Evolutionary conservation across 2,888 invertebrate species (phyloP), one percentile per base, ranked within the genome.

Genomic region (Cataglyphis rosenhaueri): DNA sequence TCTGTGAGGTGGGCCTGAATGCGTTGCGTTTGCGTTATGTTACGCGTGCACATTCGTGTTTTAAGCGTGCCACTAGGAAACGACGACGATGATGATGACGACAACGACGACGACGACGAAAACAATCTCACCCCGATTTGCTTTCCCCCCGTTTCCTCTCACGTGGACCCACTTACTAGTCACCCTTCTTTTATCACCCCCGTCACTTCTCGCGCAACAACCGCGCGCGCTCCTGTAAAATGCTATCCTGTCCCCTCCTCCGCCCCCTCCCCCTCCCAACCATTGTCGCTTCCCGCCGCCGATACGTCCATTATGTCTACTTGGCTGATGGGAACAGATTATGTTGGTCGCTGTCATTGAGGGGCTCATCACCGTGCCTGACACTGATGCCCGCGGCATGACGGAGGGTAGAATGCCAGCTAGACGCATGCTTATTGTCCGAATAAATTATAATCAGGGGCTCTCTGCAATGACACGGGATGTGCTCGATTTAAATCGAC

Each of bases 281-380:
- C 89, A 92, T 93, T 92, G 92, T 92, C 89, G 86, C 82, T 71
- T 88, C 90, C 91, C 90, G 91, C 90, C 89, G 90, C 89, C 91
- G 92, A 90, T 88, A 92, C 91, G 89, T 92, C 93, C 92, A 93
- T 93, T 93, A 93, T 93, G 93, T 92, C 93, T 90, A 89, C 85
- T 89, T 84, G 90, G 88, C 90, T 90, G 93, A 93, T 93, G 93
- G 93, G 93, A 93, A 93, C 92, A 93, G 93, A 93, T 93, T 93
- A 93, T 92, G 92, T 92, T 91, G 92, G 92, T 93, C 91, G 92
- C 91, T 93, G 93, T 93, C 93, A 93, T 92, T 92, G 92, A 93
- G 88, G 86, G 92, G 93, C 91, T 91, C 93, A 91, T 92, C 93
- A 92, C 92, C 90, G 87, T 85, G 88, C 92, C 91, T 92, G 93